Conservation (phyloP, 2,888 invertebrate genomes). For the Morpho achilles region DNA sequence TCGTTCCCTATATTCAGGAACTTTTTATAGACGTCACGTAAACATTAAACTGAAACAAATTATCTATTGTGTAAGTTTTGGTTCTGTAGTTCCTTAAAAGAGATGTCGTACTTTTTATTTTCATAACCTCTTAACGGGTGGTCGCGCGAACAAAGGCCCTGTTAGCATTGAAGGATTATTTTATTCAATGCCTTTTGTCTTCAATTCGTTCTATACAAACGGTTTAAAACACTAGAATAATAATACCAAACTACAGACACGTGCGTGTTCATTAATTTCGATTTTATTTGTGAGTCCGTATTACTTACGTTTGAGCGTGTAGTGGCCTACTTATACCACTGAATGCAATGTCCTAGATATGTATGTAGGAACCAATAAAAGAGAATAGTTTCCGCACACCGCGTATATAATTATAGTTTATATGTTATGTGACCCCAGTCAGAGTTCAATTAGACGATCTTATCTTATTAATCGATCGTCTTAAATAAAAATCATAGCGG, state of each 20-base stretch:
- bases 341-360: too few species aligned
- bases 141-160: slow-evolving; percentile 15
- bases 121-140: slow-evolving; percentile 15
- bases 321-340: too few species aligned
- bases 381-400: too few species aligned
- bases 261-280: slow-evolving; percentile 10
- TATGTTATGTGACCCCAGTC: too few species aligned
- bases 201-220: slow-evolving; percentile 15
- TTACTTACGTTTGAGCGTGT: not conserved
- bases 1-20: too few species aligned
- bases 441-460: too few species aligned
- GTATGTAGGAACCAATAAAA: too few species aligned
- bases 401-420: too few species aligned
- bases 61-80: slow-evolving; percentile 9
- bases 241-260: slow-evolving; percentile 5
- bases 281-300: not conserved
- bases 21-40: too few species aligned
- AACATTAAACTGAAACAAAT: not conserved
- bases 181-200: slow-evolving; percentile 19
- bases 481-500: too few species aligned
- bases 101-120: slow-evolving; percentile 5
- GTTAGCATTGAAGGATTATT: slow-evolving; percentile 17
- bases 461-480: too few species aligned
- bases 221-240: slow-evolving; percentile 9
- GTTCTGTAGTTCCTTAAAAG: slow-evolving; percentile 8